Evolutionary conservation across 2,797 vertebrate species (phyloP).

Genomic region (Enteromius anoplus): DNA sequence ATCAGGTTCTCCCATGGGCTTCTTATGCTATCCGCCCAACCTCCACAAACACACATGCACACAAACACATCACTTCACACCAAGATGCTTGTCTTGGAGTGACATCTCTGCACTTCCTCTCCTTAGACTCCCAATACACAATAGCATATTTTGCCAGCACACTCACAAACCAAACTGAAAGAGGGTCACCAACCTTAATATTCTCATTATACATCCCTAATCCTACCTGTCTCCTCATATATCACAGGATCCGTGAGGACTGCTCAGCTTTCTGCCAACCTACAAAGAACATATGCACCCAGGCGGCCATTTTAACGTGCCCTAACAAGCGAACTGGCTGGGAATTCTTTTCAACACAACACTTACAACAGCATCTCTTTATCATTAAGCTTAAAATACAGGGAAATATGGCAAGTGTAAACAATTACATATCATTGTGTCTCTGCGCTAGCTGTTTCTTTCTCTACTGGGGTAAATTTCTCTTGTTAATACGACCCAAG

Average conservation of each 20-base stretch:
- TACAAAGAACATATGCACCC: slow-evolving; percentile 33
- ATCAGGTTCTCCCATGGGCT: slow-evolving; percentile 9
- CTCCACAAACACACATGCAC: neutral
- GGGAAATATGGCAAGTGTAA: slow-evolving; percentile 14
- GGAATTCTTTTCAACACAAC: slow-evolving; percentile 30
- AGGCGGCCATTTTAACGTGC: slow-evolving; percentile 27
- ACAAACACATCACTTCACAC: slow-evolving; percentile 24
- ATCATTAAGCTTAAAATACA: slow-evolving; percentile 19
- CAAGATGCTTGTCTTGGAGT: slow-evolving; percentile 13
- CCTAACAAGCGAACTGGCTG: slow-evolving; percentile 12
- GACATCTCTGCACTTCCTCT: neutral
- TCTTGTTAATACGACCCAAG: slow-evolving; percentile 37
- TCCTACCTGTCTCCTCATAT: slow-evolving; percentile 22
- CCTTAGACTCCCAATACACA: slow-evolving; percentile 1
- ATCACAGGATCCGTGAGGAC: slow-evolving; percentile 12
- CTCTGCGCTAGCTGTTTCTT: slow-evolving; percentile 4
- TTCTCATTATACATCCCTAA: slow-evolving; percentile 29
- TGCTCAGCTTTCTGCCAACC: slow-evolving; percentile 32
- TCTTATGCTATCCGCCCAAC: neutral
- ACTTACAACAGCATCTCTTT: slow-evolving; percentile 15
- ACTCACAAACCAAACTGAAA: slow-evolving; percentile 20
- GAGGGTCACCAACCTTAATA: slow-evolving; percentile 31
- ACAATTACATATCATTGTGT: slow-evolving; percentile 27
- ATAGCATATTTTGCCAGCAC: slow-evolving; percentile 8
- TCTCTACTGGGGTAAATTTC: slow-evolving; percentile 37